A percentile compares a stretch with the other conserved stretches of the same genome.
Evolutionary conservation across 2,113 vertebrate genomes (phyloP).

Genomic region (Cnemophilus loriae): DNA sequence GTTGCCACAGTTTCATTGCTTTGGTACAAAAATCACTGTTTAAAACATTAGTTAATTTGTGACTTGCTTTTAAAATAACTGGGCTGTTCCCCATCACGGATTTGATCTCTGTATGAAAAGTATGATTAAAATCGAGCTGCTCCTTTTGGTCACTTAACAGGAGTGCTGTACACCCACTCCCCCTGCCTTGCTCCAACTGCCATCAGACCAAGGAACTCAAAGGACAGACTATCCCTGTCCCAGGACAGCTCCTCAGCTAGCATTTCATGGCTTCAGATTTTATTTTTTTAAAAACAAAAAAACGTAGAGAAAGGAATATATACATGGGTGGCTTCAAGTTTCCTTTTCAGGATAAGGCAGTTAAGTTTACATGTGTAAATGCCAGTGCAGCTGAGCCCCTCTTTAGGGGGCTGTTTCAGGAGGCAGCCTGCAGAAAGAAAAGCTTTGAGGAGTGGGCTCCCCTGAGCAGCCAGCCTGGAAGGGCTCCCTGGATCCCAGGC

Average conservation of each 20-base stretch:
- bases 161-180: not conserved
- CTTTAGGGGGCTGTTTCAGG: not conserved
- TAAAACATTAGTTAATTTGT: not conserved
- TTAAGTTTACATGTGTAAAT: not conserved
- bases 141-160: not conserved
- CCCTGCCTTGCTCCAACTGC: not conserved
- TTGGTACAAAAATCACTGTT: slow-evolving; percentile 19
- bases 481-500: not conserved
- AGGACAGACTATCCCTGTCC: not conserved
- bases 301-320: not conserved
- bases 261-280: not conserved
- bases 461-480: not conserved
- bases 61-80: slow-evolving; percentile 1
- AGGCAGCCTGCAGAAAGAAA: not conserved
- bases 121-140: not conserved
- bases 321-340: slow-evolving; percentile 37
- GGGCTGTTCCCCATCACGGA: not conserved
- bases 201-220: not conserved
- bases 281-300: not conserved
- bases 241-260: not conserved
- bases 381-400: not conserved
- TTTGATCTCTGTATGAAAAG: not conserved
- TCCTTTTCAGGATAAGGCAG: slow-evolving; percentile 36
- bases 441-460: not conserved
- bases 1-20: slow-evolving; percentile 12